Conservation (phyloP, 1,140 invertebrate genomes). For the Drosophila mauritiana region DNA sequence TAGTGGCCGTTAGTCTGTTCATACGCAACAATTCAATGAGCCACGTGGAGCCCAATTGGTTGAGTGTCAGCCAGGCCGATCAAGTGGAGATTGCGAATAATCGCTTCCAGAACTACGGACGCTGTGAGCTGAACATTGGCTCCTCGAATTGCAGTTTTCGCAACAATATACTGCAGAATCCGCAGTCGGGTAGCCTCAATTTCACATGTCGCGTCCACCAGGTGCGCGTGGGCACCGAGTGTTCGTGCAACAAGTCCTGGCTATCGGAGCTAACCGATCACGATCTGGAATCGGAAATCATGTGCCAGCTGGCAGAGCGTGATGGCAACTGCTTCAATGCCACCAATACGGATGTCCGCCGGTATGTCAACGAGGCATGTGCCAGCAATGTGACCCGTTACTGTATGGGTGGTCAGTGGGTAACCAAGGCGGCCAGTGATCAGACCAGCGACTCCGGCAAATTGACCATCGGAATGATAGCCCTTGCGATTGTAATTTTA, state of each 20-base stretch:
- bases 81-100: slow-evolving; percentile 64
- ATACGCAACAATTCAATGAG: slow-evolving; percentile 61
- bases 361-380: slow-evolving; percentile 70
- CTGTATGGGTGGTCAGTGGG: slow-evolving; percentile 46
- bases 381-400: slow-evolving; percentile 42
- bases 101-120: slow-evolving; percentile 60
- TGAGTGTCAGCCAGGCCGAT: slow-evolving; percentile 52
- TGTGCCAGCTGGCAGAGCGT: slow-evolving; percentile 49
- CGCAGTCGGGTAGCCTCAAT: slow-evolving; percentile 62
- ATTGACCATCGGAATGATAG: not conserved
- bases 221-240: slow-evolving; percentile 46
- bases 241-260: slow-evolving; percentile 57
- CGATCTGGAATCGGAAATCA: slow-evolving; percentile 69
- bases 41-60: slow-evolving; percentile 59
- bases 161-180: slow-evolving; percentile 61
- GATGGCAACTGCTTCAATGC: slow-evolving; percentile 68
- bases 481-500: not conserved
- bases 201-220: slow-evolving; percentile 59
- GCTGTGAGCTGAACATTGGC: slow-evolving; percentile 46
- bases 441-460: not conserved
- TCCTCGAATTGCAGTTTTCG: slow-evolving; percentile 62
- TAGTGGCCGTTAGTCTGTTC: slow-evolving; percentile 43
- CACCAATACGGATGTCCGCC: slow-evolving; percentile 46
- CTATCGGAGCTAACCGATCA: slow-evolving; percentile 47
- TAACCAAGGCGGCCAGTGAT: not conserved